Conservation (phyloP, 2,888 invertebrate genomes). For the Drosophila subsilvestris region DNA sequence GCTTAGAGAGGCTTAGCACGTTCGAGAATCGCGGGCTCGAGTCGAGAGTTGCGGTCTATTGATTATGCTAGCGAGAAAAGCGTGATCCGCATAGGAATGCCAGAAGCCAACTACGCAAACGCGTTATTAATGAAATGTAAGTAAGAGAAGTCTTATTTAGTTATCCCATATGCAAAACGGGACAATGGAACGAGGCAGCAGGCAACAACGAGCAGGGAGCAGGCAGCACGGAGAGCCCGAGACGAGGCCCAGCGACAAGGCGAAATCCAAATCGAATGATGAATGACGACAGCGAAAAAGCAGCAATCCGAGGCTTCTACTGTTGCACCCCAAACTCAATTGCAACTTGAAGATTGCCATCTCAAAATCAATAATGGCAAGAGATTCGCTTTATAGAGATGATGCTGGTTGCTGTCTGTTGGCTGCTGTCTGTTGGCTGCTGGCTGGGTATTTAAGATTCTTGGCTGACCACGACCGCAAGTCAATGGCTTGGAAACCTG, state of each 20-base stretch:
- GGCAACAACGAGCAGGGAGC: background rate
- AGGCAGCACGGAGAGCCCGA: conserved; percentile 46
- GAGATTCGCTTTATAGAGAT: conserved; percentile 57
- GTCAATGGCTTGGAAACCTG: conserved; percentile 71
- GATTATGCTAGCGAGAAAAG: conserved; percentile 64
- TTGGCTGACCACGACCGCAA: conserved; percentile 62
- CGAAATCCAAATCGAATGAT: conserved; percentile 53
- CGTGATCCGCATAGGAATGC: conserved; percentile 70
- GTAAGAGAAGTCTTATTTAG: conserved; percentile 64
- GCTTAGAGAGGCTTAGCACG: conserved; percentile 64
- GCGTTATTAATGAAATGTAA: conserved; percentile 73
- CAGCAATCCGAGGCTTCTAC: conserved; percentile 1
- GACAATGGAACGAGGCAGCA: conserved; percentile 28
- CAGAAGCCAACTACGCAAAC: conserved; percentile 62
- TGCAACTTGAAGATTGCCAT: conserved; percentile 15
- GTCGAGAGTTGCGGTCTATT: conserved; percentile 29
- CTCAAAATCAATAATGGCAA: conserved; percentile 27
- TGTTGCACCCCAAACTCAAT: conserved; percentile 32
- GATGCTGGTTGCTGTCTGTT: background rate
- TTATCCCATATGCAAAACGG: conserved; percentile 31
- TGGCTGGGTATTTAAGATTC: conserved; percentile 43
- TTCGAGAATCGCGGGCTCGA: conserved; percentile 30
- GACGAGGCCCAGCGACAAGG: conserved; percentile 27
- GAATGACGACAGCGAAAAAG: conserved; percentile 48
- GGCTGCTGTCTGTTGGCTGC: conserved; percentile 2